Evolutionary conservation across 2,113 vertebrate genomes (phyloP), one percentile per base, ranked within the genome.

Genomic region (Chaenocephalus aceratus): DNA sequence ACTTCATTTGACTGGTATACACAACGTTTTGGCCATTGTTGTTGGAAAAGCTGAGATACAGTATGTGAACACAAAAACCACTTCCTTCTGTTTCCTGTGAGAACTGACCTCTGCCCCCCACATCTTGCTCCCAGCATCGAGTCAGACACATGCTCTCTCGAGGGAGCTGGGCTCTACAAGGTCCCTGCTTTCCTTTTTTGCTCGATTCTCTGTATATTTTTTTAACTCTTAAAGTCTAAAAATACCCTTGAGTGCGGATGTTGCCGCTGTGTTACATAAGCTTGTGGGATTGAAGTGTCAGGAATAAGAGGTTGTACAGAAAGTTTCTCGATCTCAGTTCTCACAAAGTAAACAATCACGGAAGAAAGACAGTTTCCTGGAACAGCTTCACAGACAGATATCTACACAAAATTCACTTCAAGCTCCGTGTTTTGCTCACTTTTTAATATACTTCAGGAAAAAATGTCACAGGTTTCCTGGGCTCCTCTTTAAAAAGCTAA

Each of bases 71-170:
- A 82, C 75, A 87, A 90, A 86, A 74, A 86, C 81, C 79, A 88
- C 93, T 94, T 93, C 92, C 90, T 92, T 75, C 73, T 82, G 73
- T 93, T 92, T 89, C 92, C 93, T 91, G 87, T 88, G 94, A 94
- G 94, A 91, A 86, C 34, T 91, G 88, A 89, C 81, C 90, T 91
- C 71, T 89, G 80, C 85, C 90, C 90, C 69, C 56, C 51, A 64
- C 82, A 90, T 93, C 88, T 93, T 90, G 89, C 87, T 88, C 86
- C 80, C 84, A 82, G 84, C 86, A 88, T 85, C 56, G 62, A 84
- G 73, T 84, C 74, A 74, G 89, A 91, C 88, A 84, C 88, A 89
- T 87, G 63, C 75, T 11, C 4, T 88, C 89, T 88, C 83, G 44
- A 49, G 92, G 77, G 91, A 87, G 75, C 53, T 36, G 4, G 48